These are phyloP conservation scores for Neotoma lepida DNA, from an alignment of 2,113 vertebrate species.

Conservation along the genomic window DNA sequence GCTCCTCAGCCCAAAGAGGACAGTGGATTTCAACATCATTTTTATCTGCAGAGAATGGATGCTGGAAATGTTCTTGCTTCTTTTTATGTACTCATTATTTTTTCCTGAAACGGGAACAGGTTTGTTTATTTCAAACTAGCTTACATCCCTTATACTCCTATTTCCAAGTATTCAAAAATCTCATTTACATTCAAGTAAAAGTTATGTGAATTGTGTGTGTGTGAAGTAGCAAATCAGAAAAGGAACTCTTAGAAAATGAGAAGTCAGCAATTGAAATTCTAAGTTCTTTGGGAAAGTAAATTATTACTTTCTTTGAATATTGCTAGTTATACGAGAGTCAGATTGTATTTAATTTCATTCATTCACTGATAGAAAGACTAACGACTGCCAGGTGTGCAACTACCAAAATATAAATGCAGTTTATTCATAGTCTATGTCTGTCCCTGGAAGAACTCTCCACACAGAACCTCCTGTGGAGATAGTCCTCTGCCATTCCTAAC, in stretches of 20 bases:
- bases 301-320: slow-evolving; percentile 73
- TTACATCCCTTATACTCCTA: slow-evolving; percentile 61
- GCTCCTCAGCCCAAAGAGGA: rapidly evolving
- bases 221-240: slow-evolving; percentile 70
- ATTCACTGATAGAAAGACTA: slow-evolving; percentile 65
- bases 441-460: slow-evolving; percentile 78
- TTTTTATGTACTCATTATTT: slow-evolving; percentile 3
- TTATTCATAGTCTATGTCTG: slow-evolving; percentile 68
- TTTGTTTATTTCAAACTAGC: slow-evolving; percentile 58
- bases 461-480: slow-evolving; percentile 75
- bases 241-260: slow-evolving; percentile 69
- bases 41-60: slow-evolving; percentile 10
- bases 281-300: slow-evolving; percentile 75
- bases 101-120: slow-evolving; percentile 58
- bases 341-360: slow-evolving; percentile 73
- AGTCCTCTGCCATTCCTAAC: not conserved
- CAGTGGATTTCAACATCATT: not conserved
- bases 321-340: slow-evolving; percentile 57
- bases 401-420: slow-evolving; percentile 35
- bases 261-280: slow-evolving; percentile 68
- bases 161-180: slow-evolving; percentile 71
- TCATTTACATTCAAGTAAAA: slow-evolving; percentile 69
- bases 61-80: slow-evolving; percentile 10
- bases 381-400: slow-evolving; percentile 62
- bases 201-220: slow-evolving; percentile 45